Evolutionary conservation across 2,888 invertebrate species (phyloP), one percentile per base, ranked within the genome.

Genomic region (Geotrupes spiniger): DNA sequence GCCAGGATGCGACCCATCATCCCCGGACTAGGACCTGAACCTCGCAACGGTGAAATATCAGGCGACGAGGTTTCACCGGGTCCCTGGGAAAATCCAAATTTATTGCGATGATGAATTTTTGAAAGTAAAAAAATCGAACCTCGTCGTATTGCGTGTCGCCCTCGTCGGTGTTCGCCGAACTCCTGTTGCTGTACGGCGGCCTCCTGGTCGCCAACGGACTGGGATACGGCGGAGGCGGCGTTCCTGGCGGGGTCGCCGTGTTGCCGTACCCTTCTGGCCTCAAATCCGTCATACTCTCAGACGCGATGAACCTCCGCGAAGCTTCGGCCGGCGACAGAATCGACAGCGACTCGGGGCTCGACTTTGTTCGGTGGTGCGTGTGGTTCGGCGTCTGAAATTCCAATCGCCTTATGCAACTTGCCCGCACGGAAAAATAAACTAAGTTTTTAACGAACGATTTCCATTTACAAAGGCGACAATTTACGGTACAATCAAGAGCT

Each of bases 171-270:
- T 63, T 59, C 14, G 56, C 55, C 2, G 63, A 63, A 21, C 52
- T 56, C 26, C 57, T 60, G 11, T 57, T 56, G 25, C 29, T 54
- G 39, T 45, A 44, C 6, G 44, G 45, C 28, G 61, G 63, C 45
- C 64, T 59, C 42, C 70, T 60, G 4, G 54, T 57, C 3, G 65
- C 44, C 36, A 62, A 58, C 38, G 76, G 76, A 63, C 74, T 72
- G 26, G 78, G 79, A 72, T 92, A 92, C 1, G 92, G 91, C 12
- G 92, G 91, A 11, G 92, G 92, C 31, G 92, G 92, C n/a, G 92
- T 91, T 43, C 91, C 90, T 1, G 90, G 88, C 37, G 89, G 89
- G 12, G 87, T 85, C n/a, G 64, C 61, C 5, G 71, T 69, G 26
- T 70, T 64, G 51, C 76, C 76, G 70, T 74, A 73, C 8, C 71